A percentile compares a stretch with the other conserved stretches of the same genome.
Evolutionary conservation across 1,140 invertebrate genomes (phyloP).

Genomic region (Drosophila serrata): DNA sequence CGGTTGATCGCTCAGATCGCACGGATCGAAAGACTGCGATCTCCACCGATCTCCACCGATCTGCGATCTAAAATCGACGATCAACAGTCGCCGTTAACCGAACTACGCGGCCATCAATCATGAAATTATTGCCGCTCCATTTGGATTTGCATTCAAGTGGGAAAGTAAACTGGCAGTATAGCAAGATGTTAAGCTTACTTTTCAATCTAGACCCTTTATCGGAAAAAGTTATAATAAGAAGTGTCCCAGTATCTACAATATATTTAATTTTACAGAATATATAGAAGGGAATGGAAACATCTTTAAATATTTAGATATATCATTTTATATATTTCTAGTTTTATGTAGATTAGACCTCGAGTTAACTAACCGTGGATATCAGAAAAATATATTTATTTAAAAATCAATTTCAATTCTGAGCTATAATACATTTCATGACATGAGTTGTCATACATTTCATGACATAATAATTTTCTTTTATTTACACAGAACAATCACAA

Average conservation of each 20-base stretch:
- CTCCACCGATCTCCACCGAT: conserved; percentile 29
- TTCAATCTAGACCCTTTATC: not conserved
- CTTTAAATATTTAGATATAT: not conserved
- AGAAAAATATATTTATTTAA: too few species aligned
- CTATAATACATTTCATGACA: too few species aligned
- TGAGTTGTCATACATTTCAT: too few species aligned
- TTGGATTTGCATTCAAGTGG: conserved; percentile 50
- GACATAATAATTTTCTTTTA: not conserved
- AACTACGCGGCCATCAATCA: conserved; percentile 80
- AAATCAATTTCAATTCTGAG: too few species aligned
- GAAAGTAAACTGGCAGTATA: not conserved
- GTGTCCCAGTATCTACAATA: not conserved
- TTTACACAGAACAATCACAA: not conserved
- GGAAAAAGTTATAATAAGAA: not conserved
- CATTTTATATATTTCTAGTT: too few species aligned
- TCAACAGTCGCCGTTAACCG: conserved; percentile 68
- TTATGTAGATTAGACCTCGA: not conserved
- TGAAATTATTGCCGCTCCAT: conserved; percentile 78
- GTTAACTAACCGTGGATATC: too few species aligned
- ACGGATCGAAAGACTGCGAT: conserved; percentile 17
- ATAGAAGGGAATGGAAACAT: not conserved
- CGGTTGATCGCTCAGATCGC: conserved; percentile 55
- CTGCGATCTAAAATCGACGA: conserved; percentile 48
- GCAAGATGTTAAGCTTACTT: not conserved
- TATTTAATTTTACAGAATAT: not conserved